Base-by-base conservation (phyloP, 2,888 invertebrate genomes). In the Lottia gigantea region DNA sequence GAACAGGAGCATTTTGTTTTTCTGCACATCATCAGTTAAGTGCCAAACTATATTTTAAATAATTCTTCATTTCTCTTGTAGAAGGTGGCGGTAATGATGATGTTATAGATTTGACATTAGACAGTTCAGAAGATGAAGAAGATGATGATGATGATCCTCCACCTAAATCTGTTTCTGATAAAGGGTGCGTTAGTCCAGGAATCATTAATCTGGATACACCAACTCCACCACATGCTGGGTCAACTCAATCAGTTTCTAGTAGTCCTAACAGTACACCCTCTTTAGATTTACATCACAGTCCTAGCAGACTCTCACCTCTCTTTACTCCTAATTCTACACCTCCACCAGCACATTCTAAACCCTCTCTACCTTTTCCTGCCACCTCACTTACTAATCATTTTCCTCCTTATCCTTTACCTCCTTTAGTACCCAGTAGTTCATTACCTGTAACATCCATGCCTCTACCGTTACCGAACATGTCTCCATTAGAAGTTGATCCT, bases 111-210 rank as follows among this genome's bases (percentile, higher is more conserved):
- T 75, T 87, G 64, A 87, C 86, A 15, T 67, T 80, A 62, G 82
- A 83, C 71, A 83, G 83, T 74, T 81, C 82, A 16, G 86, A 86
- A 16, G 86, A 86, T 67, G 86, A 86, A 19, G 83, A 85, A 26
- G 74, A 77, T 46, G 65, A 67, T 14, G 74, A 75, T 62, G 69
- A 68, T 23, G 73, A 68, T 62, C 65, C 66, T n/a, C 68, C 70
- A 67, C 46, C 69, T 63, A 47, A 69, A 49, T 65, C 62, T 68
- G 31, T 49, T 71, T 67, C 46, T 72, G 68, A 62, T 69, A 72
- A 68, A 75, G 81, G 83, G 79, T 82, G 81, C 72, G 80, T 82
- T 55, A 78, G 78, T 78, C 81, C 83, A 49, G 77, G 78, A 31
- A 80, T 83, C 63, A 81, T 83, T 64, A 81, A 77, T 73, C 78